phyloP scores from a whole-genome alignment of 2,888 invertebrate species.

The Ernsta delagoae region DNA sequence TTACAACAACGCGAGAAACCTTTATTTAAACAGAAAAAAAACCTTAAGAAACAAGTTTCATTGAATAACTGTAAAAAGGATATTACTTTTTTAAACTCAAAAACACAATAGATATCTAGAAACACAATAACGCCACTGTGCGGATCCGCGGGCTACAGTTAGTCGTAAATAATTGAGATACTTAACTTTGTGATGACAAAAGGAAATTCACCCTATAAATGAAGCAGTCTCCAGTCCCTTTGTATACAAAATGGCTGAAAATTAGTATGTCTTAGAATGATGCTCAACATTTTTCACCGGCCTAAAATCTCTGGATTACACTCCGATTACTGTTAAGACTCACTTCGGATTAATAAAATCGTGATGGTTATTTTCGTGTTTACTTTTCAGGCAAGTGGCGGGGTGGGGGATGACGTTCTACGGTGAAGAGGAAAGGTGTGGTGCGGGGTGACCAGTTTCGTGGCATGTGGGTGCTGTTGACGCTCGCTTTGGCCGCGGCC shows the following conservation, averaged over 20 bases:
- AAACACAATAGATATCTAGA: slow-evolving; percentile 2
- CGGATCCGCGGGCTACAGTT: slow-evolving; percentile 25
- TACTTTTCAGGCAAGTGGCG: slow-evolving; percentile 60
- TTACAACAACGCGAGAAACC: no score
- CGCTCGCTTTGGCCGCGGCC: slow-evolving; percentile 76
- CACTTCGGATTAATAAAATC: slow-evolving; percentile 22
- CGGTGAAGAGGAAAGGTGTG: slow-evolving; percentile 70
- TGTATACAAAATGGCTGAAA: slow-evolving; percentile 50
- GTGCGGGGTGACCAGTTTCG: slow-evolving; percentile 74
- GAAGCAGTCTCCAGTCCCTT: slow-evolving; percentile 54
- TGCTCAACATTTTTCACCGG: slow-evolving; percentile 39
- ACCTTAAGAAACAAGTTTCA: no score
- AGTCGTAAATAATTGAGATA: slow-evolving; percentile 67
- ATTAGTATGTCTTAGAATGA: slow-evolving; percentile 45
- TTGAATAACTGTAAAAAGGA: not conserved
- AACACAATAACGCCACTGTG: slow-evolving; percentile 13
- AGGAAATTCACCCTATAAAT: slow-evolving; percentile 60
- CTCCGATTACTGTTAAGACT: slow-evolving; percentile 18
- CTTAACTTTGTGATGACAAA: slow-evolving; percentile 61
- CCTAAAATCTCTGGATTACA: slow-evolving; percentile 34
- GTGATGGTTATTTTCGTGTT: slow-evolving; percentile 31
- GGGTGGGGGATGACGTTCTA: slow-evolving; percentile 72
- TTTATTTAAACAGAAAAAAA: no score
- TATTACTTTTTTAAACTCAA: not conserved
- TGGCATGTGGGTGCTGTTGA: slow-evolving; percentile 86